Percentiles rank a stretch among this genome's conserved stretches.
These are phyloP conservation scores for Loris lydekkerianus DNA, from an alignment of 2,797 vertebrate genomes.

Conservation along the genomic window DNA sequence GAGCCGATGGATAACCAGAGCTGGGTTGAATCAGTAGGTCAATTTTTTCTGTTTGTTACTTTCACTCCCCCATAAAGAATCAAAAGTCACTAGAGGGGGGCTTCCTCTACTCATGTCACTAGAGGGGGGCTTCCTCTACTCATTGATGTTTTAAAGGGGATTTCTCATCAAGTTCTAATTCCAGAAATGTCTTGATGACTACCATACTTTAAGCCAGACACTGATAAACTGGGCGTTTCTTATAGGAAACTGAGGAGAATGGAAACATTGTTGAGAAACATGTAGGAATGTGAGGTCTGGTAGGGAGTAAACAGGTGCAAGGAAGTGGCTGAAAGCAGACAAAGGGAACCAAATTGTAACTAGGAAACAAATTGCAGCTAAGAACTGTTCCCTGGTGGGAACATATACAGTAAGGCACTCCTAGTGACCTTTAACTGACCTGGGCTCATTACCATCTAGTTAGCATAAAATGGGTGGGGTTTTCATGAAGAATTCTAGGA, in stretches of 20 bases:
- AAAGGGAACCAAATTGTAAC: too few relatives aligned
- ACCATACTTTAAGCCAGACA: background rate
- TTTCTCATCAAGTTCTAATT: background rate
- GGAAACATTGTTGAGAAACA: background rate
- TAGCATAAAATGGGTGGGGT: too few relatives aligned
- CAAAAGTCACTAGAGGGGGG: background rate
- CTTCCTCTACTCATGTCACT: background rate
- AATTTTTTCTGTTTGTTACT: background rate
- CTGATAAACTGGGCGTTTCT: background rate
- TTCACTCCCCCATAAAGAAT: conserved; percentile 24
- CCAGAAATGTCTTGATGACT: background rate
- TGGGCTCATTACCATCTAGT: too few relatives aligned
- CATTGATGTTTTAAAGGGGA: background rate
- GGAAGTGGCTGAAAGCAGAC: too few relatives aligned
- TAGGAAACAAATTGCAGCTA: too few relatives aligned
- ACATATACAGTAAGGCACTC: too few relatives aligned
- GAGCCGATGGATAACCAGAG: background rate
- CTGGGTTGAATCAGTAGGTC: background rate
- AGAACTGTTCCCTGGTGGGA: too few relatives aligned
- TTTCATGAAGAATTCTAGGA: too few relatives aligned
- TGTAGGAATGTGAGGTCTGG: background rate
- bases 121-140: background rate
- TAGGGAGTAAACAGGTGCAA: too few relatives aligned
- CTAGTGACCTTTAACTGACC: too few relatives aligned
- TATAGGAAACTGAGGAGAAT: background rate